Evolutionary conservation across 2,797 vertebrate species (phyloP).

Genomic region (Pseudomugil gertrudae): DNA sequence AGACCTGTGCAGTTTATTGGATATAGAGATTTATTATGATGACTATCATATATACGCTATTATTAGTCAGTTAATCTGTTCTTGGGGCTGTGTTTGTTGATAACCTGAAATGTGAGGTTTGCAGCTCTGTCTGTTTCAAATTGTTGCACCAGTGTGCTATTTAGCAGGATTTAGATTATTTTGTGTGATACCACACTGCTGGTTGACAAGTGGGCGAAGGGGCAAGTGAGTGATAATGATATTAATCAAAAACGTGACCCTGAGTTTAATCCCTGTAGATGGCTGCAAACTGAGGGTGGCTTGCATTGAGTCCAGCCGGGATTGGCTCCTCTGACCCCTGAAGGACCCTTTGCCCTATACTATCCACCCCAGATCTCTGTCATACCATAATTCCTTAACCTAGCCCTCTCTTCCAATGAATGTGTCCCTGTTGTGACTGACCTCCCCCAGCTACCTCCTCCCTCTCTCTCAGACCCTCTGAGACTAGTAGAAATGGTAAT

Average conservation of each 20-base stretch:
- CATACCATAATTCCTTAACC: conserved; percentile 76
- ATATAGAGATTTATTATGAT: conserved; percentile 27
- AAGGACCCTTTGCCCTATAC: conserved; percentile 67
- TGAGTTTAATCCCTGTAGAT: conserved; percentile 64
- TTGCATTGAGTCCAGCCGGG: conserved; percentile 61
- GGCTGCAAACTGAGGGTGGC: conserved; percentile 42
- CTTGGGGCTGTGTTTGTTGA: conserved; percentile 10
- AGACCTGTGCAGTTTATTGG: conserved; percentile 21
- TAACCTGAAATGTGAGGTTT: conserved; percentile 19
- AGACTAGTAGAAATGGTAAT: conserved; percentile 75
- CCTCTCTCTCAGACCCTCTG: conserved; percentile 45
- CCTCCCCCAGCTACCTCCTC: conserved; percentile 53
- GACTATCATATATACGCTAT: conserved; percentile 20
- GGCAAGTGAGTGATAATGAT: conserved; percentile 74
- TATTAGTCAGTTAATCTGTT: conserved; percentile 52
- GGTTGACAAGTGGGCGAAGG: conserved; percentile 50
- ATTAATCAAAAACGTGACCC: conserved; percentile 73
- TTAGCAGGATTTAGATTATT: conserved; percentile 52
- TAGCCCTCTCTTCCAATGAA: conserved; percentile 57
- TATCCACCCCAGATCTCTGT: conserved; percentile 68
- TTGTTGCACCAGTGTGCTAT: conserved; percentile 37
- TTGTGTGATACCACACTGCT: conserved; percentile 60
- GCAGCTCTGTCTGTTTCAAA: conserved; percentile 19
- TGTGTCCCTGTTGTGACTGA: conserved; percentile 68
- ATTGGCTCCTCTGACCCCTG: conserved; percentile 83